Conservation (phyloP, 2,113 vertebrate genomes). For the Brachionichthys hirsutus region DNA sequence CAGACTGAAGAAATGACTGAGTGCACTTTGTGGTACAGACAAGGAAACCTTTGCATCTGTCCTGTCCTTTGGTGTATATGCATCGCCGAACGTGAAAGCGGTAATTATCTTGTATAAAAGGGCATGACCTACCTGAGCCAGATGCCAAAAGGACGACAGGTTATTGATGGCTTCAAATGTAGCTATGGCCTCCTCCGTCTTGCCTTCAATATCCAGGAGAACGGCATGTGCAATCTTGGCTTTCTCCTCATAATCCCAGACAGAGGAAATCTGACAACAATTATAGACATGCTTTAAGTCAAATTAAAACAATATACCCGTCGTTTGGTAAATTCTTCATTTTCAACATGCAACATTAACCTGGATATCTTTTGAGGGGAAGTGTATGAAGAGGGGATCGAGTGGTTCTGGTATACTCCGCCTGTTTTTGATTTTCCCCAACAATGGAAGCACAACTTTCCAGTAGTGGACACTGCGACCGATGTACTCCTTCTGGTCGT, state of each 20-base stretch:
- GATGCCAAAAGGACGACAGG: conserved; percentile 89
- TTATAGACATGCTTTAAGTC: not conserved
- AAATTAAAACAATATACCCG: no score
- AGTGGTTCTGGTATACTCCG: conserved; percentile 89
- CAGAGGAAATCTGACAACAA: conserved; percentile 77
- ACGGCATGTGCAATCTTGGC: conserved; percentile 84
- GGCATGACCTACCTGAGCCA: conserved; percentile 82
- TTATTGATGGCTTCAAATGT: conserved; percentile 89
- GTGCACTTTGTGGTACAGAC: no score
- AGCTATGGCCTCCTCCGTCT: conserved; percentile 87
- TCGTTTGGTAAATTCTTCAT: not conserved
- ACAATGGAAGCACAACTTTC: conserved; percentile 85
- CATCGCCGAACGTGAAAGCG: no score
- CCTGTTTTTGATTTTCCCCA: conserved; percentile 86
- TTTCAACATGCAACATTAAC: conserved; percentile 66
- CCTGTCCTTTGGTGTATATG: no score
- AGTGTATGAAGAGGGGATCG: conserved; percentile 93
- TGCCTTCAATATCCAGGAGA: conserved; percentile 91
- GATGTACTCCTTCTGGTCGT: conserved; percentile 94
- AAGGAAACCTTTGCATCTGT: no score
- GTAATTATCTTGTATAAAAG: not conserved
- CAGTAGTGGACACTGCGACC: conserved; percentile 94
- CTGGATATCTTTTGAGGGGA: conserved; percentile 89
- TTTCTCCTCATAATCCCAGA: conserved; percentile 85
- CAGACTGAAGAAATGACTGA: no score